Percentiles rank a stretch among this genome's conserved stretches.
Evolutionary conservation across 2,888 invertebrate genomes (phyloP).

Genomic region (Antheraea assamensis): DNA sequence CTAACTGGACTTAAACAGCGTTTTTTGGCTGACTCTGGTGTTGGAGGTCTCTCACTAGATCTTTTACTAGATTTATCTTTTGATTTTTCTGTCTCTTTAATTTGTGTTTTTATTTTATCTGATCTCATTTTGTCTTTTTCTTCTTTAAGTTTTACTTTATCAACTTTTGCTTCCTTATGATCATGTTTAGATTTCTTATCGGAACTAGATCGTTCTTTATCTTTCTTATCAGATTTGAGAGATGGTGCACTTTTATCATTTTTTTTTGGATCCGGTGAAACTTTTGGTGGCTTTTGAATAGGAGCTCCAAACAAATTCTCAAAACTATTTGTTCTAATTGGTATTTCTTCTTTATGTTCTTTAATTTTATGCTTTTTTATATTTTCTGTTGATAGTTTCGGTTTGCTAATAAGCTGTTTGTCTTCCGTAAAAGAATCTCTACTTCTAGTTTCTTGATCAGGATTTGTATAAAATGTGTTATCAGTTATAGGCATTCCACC

Average conservation of each 20-base stretch:
- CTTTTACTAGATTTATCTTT: constrained; percentile 82
- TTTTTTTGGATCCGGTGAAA: constrained; percentile 86
- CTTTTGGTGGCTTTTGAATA: constrained; percentile 88
- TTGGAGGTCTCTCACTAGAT: constrained; percentile 65
- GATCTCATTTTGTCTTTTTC: constrained; percentile 75
- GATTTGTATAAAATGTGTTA: constrained; percentile 73
- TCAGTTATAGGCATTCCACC: constrained; percentile 85
- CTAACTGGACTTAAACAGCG: constrained; percentile 63
- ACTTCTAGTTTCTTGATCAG: constrained; percentile 80
- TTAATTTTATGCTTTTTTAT: constrained; percentile 84
- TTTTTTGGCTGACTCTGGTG: constrained; percentile 70
- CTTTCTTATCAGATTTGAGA: constrained; percentile 78
- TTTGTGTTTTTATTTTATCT: constrained; percentile 77
- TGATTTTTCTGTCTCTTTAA: constrained; percentile 80
- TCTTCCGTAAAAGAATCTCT: constrained; percentile 82
- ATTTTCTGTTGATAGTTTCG: constrained; percentile 84
- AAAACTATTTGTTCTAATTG: constrained; percentile 85
- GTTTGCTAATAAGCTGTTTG: constrained; percentile 86
- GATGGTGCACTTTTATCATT: constrained; percentile 55
- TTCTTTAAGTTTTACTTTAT: constrained; percentile 73
- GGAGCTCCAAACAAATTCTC: constrained; percentile 92
- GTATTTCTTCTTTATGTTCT: constrained; percentile 80
- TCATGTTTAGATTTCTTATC: constrained; percentile 78
- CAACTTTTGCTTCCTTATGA: constrained; percentile 69
- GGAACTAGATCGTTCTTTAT: constrained; percentile 77